A percentile compares a stretch with the other conserved stretches of the same genome.
Evolutionary conservation across 1,140 invertebrate species (phyloP).

Genomic region (Tetragonula clypearis): DNA sequence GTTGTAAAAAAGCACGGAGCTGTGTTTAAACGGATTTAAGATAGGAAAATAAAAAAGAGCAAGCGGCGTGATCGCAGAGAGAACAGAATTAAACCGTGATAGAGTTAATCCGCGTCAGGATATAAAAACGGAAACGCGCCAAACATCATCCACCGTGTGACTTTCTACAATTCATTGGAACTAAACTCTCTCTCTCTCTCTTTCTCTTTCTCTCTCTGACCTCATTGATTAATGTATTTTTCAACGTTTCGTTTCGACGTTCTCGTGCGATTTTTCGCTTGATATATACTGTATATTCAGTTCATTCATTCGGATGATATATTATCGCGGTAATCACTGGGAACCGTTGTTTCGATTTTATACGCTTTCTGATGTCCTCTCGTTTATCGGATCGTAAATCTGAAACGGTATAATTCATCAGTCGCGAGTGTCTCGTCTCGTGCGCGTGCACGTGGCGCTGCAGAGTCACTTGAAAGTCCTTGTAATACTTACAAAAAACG

Average conservation of each 20-base stretch:
- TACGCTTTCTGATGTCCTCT: background rate
- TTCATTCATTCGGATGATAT: slow-evolving; percentile 1
- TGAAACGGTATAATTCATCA: background rate
- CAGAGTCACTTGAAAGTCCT: background rate
- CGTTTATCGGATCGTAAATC: slow-evolving; percentile 6
- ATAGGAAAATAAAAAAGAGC: background rate
- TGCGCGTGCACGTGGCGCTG: background rate
- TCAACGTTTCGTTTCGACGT: background rate
- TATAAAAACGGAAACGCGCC: background rate
- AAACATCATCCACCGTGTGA: background rate
- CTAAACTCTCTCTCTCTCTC: background rate
- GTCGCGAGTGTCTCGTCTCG: background rate
- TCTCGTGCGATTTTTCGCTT: background rate
- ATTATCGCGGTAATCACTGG: slow-evolving; percentile 4
- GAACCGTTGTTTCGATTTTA: background rate
- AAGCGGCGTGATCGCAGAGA: background rate
- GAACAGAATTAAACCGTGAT: background rate
- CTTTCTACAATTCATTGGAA: background rate
- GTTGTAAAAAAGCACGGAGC: background rate
- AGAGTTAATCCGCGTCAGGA: background rate
- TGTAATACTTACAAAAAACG: background rate
- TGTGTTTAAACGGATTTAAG: background rate
- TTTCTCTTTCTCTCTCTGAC: background rate
- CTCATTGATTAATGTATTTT: slow-evolving; percentile 11
- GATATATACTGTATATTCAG: background rate